Base-by-base conservation (phyloP, 2,797 vertebrate genomes). In the Miichthys miiuy region DNA sequence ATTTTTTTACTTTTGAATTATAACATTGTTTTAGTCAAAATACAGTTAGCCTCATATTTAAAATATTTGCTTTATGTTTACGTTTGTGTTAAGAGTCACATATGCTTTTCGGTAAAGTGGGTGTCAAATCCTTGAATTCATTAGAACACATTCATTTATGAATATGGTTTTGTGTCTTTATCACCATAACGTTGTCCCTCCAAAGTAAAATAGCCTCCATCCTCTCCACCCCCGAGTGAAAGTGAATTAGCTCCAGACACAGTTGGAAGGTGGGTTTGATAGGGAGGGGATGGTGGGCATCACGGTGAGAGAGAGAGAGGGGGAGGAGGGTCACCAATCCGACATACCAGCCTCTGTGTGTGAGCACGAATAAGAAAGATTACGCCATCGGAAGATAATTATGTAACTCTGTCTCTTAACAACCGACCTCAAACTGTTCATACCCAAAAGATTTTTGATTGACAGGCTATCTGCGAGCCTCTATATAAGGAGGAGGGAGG, bases 401-500 rank as follows among this genome's bases (percentile, higher is more conserved):
- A 82, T 95, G 96, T 96, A 96, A 96, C 83, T 70, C 57, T 83
- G 86, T 89, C 85, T 84, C 91, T 64, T 77, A 91, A 90, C 93
- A 85, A 81, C 85, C 69, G 89, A 81, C 88, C 83, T 73, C 83
- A 85, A 86, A 89, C 83, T 72, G 78, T 81, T 87, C 91, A 78
- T 84, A 90, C 72, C 55, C 73, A 38, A 62, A 25, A 34, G 27
- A 30, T 68, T 84, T 41, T 18, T 95, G 96, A 96, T 87, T 95
- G 96, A 96, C 96, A 94, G 94, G 72, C 81, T 65, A 46, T 47
- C 47, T 14, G 81, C 82, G 81, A 89, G 78, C 47, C 88, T 87
- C 77, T 94, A 96, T 97, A 97, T 96, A 96, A 95, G 85, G 87
- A 89, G 84, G 84, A 78, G 85, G 88, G 83, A 82, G 82, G 67